phyloP scores from a whole-genome alignment of 2,113 vertebrate species.

The Amazona guildingii region DNA sequence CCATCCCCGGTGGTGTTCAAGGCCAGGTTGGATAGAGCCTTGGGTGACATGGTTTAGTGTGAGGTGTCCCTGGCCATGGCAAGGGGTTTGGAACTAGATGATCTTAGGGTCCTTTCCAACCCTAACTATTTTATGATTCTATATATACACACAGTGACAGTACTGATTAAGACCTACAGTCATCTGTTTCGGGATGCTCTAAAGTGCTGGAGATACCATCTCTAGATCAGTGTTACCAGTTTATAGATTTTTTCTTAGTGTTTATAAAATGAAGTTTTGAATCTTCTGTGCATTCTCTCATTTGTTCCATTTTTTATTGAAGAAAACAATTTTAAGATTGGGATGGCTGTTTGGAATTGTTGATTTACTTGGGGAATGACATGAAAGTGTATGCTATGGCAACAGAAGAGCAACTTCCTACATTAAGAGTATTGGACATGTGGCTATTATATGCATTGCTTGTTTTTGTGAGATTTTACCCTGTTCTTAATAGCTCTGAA shows the following conservation, averaged over 20 bases:
- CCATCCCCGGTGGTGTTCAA: no score
- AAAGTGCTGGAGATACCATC: neutral
- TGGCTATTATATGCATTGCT: neutral
- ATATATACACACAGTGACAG: neutral
- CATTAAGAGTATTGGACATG: rapidly evolving
- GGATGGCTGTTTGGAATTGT: neutral
- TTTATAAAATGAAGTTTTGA: neutral
- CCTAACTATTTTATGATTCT: no score
- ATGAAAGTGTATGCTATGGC: neutral
- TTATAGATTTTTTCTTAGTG: neutral
- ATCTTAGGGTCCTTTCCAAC: no score
- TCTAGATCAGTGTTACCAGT: neutral
- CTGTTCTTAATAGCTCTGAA: neutral
- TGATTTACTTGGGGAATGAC: neutral
- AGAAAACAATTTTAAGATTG: neutral
- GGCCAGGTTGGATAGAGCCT: no score
- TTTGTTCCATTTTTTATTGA: neutral
- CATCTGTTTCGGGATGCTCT: neutral
- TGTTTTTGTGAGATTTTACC: rapidly evolving
- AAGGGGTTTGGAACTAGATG: no score
- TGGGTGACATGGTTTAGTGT: no score
- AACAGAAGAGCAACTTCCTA: neutral
- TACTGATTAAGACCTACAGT: neutral
- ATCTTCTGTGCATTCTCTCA: neutral
- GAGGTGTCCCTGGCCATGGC: no score